Evolutionary conservation across 2,113 vertebrate genomes (phyloP), one percentile per base, ranked within the genome.

Genomic region (Mirza zaza): DNA sequence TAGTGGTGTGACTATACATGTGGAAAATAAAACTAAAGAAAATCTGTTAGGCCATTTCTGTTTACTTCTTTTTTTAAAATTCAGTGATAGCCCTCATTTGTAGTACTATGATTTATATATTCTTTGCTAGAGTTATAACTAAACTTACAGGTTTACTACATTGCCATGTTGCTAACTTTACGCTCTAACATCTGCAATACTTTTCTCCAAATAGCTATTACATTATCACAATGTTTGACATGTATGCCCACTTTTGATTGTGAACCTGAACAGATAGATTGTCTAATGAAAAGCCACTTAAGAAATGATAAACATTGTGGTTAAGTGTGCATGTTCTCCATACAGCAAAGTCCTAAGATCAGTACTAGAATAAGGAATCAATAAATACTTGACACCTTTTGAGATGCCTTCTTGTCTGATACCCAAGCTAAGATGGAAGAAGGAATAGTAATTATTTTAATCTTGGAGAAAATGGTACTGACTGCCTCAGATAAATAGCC

Each of bases 51-150:
- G 9, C 11, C 42, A 34, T 65, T 29, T 92, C 34, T 71, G 14
- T 87, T 94, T 27, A 57, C 25, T 88, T 39, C 21, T 86, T 96
- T 89, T 80, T 45, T 67, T 91, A 52, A 89, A 18, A 20, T 83
- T 34, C 21, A 75, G 15, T 45, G 17, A 52, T 61, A 93, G 5
- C 20, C 6, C 1, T 71, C 68, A 86, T 87, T 63, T 85, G 2
- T 61, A 82, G 3, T 59, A 36, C 36, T 85, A 15, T 87, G 8
- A 85, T 50, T 87, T 90, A 48, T 63, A 45, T 0, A 42, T 34
- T 45, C 0, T 82, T 85, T 67, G 34, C 23, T 48, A 63, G 48
- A 94, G 3, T 57, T 82, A 10, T 61, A 68, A 2, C 12, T 55
- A 77, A 48, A 48, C 8, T 68, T 91, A 34, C 0, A 77, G 6